Percentiles rank a stretch among this genome's conserved stretches.
Conservation (phyloP, 2,797 vertebrate species). For the Hippocampus kuda region DNA sequence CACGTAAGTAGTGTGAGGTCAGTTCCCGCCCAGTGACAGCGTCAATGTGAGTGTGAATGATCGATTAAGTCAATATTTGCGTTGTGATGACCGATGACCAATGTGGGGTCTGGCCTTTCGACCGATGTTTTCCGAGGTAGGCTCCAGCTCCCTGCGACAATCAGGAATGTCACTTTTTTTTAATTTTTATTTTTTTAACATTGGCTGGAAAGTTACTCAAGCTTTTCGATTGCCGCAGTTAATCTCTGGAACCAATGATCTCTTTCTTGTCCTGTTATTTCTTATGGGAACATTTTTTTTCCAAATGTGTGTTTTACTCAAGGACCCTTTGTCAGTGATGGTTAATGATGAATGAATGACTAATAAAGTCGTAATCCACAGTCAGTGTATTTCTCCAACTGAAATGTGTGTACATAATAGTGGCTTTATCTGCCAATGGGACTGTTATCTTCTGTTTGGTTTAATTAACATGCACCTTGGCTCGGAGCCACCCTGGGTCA, state of each 20-base stretch:
- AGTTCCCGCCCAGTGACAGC: too few species aligned
- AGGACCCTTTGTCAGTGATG: slow-evolving; percentile 2
- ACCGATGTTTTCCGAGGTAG: too few species aligned
- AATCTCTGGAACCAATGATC: slow-evolving; percentile 3
- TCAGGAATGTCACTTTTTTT: too few species aligned
- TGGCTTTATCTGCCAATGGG: slow-evolving; percentile 18
- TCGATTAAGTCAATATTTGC: too few species aligned
- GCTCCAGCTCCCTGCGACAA: too few species aligned
- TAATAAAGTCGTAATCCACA: background rate
- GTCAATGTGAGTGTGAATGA: too few species aligned
- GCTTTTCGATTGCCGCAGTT: slow-evolving; percentile 2
- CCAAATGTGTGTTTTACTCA: background rate
- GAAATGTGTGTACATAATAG: slow-evolving; percentile 1
- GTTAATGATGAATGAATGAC: background rate
- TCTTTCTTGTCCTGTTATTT: background rate
- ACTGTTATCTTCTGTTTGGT: slow-evolving; percentile 28
- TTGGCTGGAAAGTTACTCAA: too few species aligned
- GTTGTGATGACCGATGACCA: too few species aligned
- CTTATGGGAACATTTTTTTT: too few species aligned
- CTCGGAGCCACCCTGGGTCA: slow-evolving; percentile 33
- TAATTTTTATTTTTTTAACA: too few species aligned
- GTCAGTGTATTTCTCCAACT: background rate
- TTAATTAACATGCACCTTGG: slow-evolving; percentile 46
- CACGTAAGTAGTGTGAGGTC: too few species aligned
- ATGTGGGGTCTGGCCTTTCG: too few species aligned